Evolutionary conservation across 2,888 invertebrate genomes (phyloP).

Genomic region (Diaprepes abbreviatus): DNA sequence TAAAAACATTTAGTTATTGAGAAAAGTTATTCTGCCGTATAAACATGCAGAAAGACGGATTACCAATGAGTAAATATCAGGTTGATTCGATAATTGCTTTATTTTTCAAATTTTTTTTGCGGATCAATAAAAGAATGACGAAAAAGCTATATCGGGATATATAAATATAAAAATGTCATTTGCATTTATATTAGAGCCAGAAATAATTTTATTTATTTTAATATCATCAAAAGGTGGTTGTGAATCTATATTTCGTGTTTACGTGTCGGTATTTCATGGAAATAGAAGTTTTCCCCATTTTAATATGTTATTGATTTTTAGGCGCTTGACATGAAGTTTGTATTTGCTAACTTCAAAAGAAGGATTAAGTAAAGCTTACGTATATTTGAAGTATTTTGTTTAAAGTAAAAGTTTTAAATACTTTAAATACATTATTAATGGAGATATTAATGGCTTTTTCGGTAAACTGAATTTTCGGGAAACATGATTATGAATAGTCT

Average conservation of each 20-base stretch:
- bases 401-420: not conserved
- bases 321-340: not conserved
- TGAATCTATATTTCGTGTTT: slow-evolving; percentile 16
- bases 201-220: not conserved
- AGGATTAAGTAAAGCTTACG: not conserved
- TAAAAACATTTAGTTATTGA: too few species aligned
- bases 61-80: too few species aligned
- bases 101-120: too few species aligned
- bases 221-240: not conserved
- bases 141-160: too few species aligned
- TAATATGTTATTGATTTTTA: slow-evolving; percentile 29
- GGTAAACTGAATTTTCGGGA: too few species aligned
- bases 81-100: too few species aligned
- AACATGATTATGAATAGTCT: too few species aligned
- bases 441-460: too few species aligned
- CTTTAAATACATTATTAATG: not conserved
- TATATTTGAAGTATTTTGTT: not conserved
- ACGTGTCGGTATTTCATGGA: slow-evolving; percentile 11
- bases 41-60: too few species aligned
- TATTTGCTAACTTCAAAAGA: not conserved
- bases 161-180: not conserved
- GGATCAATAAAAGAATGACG: too few species aligned
- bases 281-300: slow-evolving; percentile 1
- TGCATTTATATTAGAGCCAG: not conserved
- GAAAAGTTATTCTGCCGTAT: too few species aligned